A percentile compares a stretch with the other conserved stretches of the same genome.
phyloP scores from a whole-genome alignment of 2,888 invertebrate species.

The Endomychus coccineus region DNA sequence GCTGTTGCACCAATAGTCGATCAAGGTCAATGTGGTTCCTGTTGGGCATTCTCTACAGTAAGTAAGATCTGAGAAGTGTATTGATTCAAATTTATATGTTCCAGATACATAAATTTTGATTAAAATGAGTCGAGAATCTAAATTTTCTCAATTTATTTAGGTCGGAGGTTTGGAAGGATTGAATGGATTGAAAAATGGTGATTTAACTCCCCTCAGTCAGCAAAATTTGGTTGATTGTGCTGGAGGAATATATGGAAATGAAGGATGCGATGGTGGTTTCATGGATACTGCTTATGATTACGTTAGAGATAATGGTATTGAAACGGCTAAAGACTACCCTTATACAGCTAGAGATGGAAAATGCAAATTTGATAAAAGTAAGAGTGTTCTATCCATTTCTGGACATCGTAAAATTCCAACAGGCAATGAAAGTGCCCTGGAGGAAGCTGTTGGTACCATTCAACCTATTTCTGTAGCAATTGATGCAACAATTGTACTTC shows the following conservation, averaged over 20 bases:
- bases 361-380: slow-evolving; percentile 24
- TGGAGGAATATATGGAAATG: slow-evolving; percentile 33
- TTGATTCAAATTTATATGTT: too few relatives aligned
- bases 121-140: too few relatives aligned
- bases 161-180: too few relatives aligned
- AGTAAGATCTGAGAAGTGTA: too few relatives aligned
- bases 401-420: slow-evolving; percentile 64
- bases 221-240: slow-evolving; percentile 79
- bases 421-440: slow-evolving; percentile 63
- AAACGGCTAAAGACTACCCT: slow-evolving; percentile 11
- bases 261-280: slow-evolving; percentile 13
- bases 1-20: too few relatives aligned
- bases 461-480: slow-evolving; percentile 85
- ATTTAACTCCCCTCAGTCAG: too few relatives aligned
- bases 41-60: too few relatives aligned
- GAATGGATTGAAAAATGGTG: too few relatives aligned
- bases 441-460: slow-evolving; percentile 66
- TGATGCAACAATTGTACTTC: slow-evolving; percentile 75
- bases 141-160: too few relatives aligned
- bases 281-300: slow-evolving; percentile 13
- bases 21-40: too few relatives aligned
- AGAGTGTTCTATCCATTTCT: slow-evolving; percentile 30
- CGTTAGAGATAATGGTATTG: slow-evolving; percentile 9
- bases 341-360: slow-evolving; percentile 11
- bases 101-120: too few relatives aligned